phyloP scores from a whole-genome alignment of 2,797 vertebrate genomes.

The Lagocephalus sceleratus region DNA sequence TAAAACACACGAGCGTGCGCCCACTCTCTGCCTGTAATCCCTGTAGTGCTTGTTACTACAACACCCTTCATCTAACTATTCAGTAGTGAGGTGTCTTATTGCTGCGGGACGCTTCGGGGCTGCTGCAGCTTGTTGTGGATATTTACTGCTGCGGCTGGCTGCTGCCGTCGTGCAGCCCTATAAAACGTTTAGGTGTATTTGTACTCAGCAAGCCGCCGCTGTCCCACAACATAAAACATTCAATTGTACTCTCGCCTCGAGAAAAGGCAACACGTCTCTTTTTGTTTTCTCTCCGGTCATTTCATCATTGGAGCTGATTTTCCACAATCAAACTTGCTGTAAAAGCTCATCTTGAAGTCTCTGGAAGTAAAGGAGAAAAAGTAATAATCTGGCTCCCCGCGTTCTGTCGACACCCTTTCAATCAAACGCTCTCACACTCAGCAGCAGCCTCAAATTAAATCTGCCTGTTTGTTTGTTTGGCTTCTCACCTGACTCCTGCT shows the following conservation, averaged over 20 bases:
- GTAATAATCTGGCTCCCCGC: too few relatives aligned
- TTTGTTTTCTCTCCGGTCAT: conserved; percentile 23
- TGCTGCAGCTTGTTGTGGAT: conserved; percentile 44
- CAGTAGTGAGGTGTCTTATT: conserved; percentile 40
- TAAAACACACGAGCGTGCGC: conserved; percentile 47
- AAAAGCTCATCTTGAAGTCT: too few relatives aligned
- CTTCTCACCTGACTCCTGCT: conserved; percentile 60
- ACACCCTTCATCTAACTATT: conserved; percentile 54
- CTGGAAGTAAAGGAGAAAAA: too few relatives aligned
- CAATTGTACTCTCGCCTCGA: conserved; percentile 56
- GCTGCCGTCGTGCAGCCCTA: conserved; percentile 43
- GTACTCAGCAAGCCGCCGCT: conserved; percentile 28
- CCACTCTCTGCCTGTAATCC: conserved; percentile 51
- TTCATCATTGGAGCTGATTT: conserved; percentile 10
- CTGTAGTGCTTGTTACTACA: conserved; percentile 51
- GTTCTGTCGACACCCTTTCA: too few relatives aligned
- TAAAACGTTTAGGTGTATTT: conserved; percentile 64
- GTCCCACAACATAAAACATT: conserved; percentile 62
- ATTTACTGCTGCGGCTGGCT: conserved; percentile 44
- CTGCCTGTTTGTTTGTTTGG: conserved; percentile 58
- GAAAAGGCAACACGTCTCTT: conserved; percentile 13
- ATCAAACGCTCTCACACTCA: neutral
- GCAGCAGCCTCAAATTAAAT: conserved; percentile 43
- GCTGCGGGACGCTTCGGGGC: conserved; percentile 44
- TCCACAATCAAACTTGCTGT: neutral